These are phyloP conservation scores for Stenodera caucasica DNA, from an alignment of 2,888 invertebrate species.

Conservation along the genomic window DNA sequence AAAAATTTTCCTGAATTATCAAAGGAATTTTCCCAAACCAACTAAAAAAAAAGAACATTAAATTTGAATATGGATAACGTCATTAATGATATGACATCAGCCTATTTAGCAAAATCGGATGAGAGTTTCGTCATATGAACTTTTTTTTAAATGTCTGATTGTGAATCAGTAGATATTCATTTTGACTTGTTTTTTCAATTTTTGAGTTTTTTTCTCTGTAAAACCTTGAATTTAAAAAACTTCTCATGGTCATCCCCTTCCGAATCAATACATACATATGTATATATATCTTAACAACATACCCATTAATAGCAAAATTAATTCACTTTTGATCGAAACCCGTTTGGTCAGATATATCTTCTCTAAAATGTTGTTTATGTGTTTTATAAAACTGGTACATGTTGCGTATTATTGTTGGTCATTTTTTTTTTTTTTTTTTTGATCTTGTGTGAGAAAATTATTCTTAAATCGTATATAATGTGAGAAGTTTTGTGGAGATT, in stretches of 20 bases:
- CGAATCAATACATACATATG: too few species aligned
- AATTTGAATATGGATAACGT: too few species aligned
- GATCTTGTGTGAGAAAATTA: background rate
- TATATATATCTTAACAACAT: too few species aligned
- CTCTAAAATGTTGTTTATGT: background rate
- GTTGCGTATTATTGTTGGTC: background rate
- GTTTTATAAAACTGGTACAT: constrained; percentile 1
- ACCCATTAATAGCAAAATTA: too few species aligned
- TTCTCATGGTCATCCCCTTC: constrained; percentile 27
- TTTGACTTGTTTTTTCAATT: background rate
- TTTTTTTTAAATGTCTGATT: background rate
- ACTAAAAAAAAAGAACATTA: too few species aligned
- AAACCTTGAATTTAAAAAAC: constrained; percentile 12
- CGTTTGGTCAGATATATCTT: constrained; percentile 19
- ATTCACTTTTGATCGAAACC: constrained; percentile 22
- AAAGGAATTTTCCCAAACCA: constrained; percentile 4
- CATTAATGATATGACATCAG: background rate
- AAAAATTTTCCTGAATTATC: background rate
- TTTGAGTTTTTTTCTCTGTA: background rate
- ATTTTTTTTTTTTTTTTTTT: background rate
- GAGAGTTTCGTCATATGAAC: background rate
- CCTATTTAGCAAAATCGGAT: background rate
- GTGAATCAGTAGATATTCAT: background rate
- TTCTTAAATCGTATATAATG: background rate
- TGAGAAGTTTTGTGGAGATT: background rate